phyloP scores from a whole-genome alignment of 1,140 invertebrate species.

The Aethina tumida region DNA sequence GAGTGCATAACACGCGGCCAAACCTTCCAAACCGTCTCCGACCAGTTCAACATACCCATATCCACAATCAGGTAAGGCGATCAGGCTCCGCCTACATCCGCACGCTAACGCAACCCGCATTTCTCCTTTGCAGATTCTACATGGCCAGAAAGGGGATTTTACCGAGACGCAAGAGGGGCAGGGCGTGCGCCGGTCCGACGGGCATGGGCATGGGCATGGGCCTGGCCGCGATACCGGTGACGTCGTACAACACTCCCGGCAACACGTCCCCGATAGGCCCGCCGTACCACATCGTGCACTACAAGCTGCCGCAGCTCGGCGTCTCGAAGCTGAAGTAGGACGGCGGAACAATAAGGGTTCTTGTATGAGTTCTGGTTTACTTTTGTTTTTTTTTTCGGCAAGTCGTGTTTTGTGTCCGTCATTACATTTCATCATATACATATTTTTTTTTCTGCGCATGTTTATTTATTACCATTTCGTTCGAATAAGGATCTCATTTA shows the following conservation, averaged over 20 bases:
- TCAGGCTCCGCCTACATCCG: no score
- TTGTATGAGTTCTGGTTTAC: not conserved
- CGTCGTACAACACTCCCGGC: constrained; percentile 35
- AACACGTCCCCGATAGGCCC: constrained; percentile 49
- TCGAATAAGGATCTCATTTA: constrained; percentile 1
- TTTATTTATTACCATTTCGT: constrained; percentile 7
- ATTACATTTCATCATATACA: no score
- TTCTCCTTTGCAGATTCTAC: no score
- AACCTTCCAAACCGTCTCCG: constrained; percentile 72
- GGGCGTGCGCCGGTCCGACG: constrained; percentile 35
- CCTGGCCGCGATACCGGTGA: constrained; percentile 24
- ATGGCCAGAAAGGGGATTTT: constrained; percentile 73
- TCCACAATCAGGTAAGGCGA: constrained; percentile 73
- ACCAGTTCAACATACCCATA: constrained; percentile 74
- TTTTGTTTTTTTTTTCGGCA: not conserved
- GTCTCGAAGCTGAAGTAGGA: constrained; percentile 35
- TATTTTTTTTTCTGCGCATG: constrained; percentile 9
- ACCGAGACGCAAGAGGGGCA: constrained; percentile 60
- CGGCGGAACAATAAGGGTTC: not conserved
- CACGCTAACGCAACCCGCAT: no score
- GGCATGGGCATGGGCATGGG: constrained; percentile 12
- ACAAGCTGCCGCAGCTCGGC: constrained; percentile 49
- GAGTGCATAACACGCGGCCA: constrained; percentile 69
- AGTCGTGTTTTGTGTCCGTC: no score
- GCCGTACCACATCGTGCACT: constrained; percentile 64